These are phyloP conservation scores for Macheiramphus alcinus DNA, from an alignment of 2,113 vertebrate species.

Conservation along the genomic window DNA sequence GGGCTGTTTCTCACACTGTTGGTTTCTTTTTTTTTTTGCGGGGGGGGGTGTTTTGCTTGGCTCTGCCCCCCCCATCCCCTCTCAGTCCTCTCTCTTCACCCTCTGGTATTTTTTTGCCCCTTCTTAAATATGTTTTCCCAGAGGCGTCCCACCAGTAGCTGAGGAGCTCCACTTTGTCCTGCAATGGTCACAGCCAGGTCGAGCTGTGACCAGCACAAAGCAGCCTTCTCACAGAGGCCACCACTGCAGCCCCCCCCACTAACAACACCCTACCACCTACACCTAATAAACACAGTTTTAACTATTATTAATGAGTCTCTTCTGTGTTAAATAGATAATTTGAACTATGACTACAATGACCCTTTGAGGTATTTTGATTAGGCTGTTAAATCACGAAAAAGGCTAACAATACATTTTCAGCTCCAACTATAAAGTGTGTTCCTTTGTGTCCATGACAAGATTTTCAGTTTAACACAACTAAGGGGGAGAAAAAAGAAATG, in stretches of 20 bases:
- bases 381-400: neutral
- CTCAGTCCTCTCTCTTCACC: neutral
- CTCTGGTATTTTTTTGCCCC: neutral
- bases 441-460: neutral
- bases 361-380: neutral
- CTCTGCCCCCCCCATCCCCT: too few species aligned
- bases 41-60: too few species aligned
- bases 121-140: neutral
- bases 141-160: fast-evolving
- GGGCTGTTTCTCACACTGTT: neutral
- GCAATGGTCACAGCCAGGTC: too few species aligned
- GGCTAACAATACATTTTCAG: neutral
- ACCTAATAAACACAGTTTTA: neutral
- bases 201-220: neutral
- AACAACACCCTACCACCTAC: neutral
- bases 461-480: neutral
- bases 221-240: neutral
- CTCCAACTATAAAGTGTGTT: neutral
- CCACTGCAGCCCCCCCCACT: neutral
- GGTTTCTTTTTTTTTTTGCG: too few species aligned
- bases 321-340: neutral
- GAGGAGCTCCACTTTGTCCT: neutral
- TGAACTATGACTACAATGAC: neutral
- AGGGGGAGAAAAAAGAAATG: neutral
- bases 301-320: neutral